Evolutionary conservation across 2,888 invertebrate genomes (phyloP), one percentile per base, ranked within the genome.

Genomic region (Pachliopta kotzebuea): DNA sequence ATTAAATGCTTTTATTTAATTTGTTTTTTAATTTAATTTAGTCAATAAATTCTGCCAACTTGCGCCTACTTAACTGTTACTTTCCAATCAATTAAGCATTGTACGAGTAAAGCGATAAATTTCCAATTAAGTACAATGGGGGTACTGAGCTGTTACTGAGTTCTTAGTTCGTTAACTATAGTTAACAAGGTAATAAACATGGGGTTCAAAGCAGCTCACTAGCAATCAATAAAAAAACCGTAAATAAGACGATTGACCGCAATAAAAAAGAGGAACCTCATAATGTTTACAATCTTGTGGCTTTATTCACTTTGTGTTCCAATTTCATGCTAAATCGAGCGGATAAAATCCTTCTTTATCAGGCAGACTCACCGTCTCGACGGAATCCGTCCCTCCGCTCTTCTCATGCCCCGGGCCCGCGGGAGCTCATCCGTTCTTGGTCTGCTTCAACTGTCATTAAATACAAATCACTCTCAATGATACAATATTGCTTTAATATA

Each of bases 281-380:
- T 90, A 89, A 90, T 91, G 90, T 90, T 91, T 90, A 91, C 90
- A 89, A 89, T 90, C 90, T 88, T 88, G 90, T 90, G 88, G 89
- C 89, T 90, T 90, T 90, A 91, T 90, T 90, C 91, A 90, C 91
- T 90, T 90, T 91, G 91, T 90, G 85, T 90, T 90, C 88, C 90
- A 91, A 91, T 91, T 91, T 91, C 90, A 90, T 90, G 91, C 89
- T 91, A 91, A 91, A 91, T 90, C 88, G 87, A 88, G 87, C 87
- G 89, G 86, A 87, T 88, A 85, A 90, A 90, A 91, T 88, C 83
- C 83, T 88, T 83, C 80, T 90, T 89, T 89, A 90, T 89, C 89
- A 86, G 79, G 85, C 86, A 90, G 90, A 89, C 90, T 85, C 74
- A 80, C 84, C 87, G 90, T 89, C 89, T 86, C 88, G 86, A 68